Evolutionary conservation across 2,113 vertebrate species (phyloP).

Genomic region (Pelmatolapia mariae): DNA sequence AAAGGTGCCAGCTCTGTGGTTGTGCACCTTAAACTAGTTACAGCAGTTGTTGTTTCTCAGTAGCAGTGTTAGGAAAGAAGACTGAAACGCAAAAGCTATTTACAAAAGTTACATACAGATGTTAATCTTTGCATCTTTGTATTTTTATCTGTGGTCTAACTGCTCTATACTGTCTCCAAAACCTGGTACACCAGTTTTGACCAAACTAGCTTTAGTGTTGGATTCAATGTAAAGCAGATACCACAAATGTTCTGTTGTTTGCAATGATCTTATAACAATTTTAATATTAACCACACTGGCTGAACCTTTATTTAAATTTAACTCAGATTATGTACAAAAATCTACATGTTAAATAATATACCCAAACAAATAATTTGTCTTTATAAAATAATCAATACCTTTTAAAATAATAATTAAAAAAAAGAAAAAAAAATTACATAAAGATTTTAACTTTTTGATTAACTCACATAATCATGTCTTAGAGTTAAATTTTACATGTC

Average conservation of each 20-base stretch:
- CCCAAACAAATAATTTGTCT: background rate
- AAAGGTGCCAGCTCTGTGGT: fast-evolving
- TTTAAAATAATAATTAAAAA: too few relatives aligned
- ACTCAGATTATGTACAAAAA: background rate
- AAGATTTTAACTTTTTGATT: fast-evolving
- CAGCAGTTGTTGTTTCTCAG: too few relatives aligned
- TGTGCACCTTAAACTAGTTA: background rate
- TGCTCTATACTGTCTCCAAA: too few relatives aligned
- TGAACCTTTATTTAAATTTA: background rate
- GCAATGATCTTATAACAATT: background rate
- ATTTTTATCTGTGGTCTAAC: too few relatives aligned
- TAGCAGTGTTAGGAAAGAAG: too few relatives aligned
- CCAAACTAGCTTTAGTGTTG: background rate
- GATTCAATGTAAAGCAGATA: background rate
- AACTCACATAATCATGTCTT: too few relatives aligned
- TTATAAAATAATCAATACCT: too few relatives aligned
- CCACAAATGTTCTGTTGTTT: background rate
- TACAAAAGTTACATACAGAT: too few relatives aligned
- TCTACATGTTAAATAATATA: background rate
- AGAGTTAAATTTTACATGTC: too few relatives aligned
- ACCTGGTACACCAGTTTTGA: fast-evolving
- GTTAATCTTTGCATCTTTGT: too few relatives aligned
- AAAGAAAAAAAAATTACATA: too few relatives aligned
- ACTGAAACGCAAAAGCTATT: fast-evolving
- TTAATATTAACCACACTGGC: background rate